phyloP scores from a whole-genome alignment of 2,113 vertebrate genomes.

The Macheiramphus alcinus region DNA sequence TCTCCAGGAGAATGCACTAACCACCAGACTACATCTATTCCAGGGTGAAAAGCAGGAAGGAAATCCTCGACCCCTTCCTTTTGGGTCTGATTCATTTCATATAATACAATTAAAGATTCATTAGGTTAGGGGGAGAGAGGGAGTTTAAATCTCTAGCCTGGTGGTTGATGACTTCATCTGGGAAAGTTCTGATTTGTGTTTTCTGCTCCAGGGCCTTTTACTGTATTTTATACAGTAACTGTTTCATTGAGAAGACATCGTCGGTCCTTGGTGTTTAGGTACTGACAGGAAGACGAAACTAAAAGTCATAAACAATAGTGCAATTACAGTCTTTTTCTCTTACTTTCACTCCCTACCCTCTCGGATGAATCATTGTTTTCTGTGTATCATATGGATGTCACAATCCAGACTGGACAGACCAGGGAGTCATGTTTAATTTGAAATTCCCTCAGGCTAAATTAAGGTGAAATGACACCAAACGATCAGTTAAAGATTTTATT shows the following conservation, averaged over 20 bases:
- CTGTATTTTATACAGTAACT: neutral
- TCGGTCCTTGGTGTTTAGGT: neutral
- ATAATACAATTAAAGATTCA: neutral
- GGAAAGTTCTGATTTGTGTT: neutral
- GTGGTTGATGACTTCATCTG: neutral
- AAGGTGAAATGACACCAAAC: too few relatives aligned
- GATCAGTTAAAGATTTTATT: too few relatives aligned
- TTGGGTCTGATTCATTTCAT: neutral
- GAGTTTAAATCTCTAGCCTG: neutral
- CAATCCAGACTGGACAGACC: too few relatives aligned
- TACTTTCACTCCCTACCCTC: neutral
- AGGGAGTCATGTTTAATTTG: too few relatives aligned
- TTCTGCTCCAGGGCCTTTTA: neutral
- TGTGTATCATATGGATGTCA: neutral
- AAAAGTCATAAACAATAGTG: neutral
- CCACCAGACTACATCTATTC: neutral
- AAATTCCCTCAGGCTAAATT: too few relatives aligned
- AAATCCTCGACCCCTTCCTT: neutral
- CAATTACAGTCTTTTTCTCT: neutral
- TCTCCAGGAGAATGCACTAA: neutral
- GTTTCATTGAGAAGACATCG: neutral
- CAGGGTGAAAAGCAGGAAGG: neutral
- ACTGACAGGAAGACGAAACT: neutral
- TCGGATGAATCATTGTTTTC: neutral
- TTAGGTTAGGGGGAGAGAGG: neutral